A percentile compares a stretch with the other conserved stretches of the same genome.
phyloP scores from a whole-genome alignment of 2,797 vertebrate species.

The Melanotaenia parkinsoni region DNA sequence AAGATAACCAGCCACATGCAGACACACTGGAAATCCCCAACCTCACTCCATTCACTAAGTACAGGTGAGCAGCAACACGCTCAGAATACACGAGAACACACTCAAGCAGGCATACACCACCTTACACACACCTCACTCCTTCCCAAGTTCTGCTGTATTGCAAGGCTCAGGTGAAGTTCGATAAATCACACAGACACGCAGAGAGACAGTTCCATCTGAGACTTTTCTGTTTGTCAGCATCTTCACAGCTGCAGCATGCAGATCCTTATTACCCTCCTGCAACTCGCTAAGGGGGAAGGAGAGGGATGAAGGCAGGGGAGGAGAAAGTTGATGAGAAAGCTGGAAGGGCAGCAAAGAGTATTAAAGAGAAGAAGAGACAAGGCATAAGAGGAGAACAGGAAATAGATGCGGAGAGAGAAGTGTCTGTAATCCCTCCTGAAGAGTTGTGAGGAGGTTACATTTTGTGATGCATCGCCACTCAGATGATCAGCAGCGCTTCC shows the following conservation, averaged over 20 bases:
- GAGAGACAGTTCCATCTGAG: constrained; percentile 75
- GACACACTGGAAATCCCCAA: constrained; percentile 90
- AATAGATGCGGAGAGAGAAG: constrained; percentile 37
- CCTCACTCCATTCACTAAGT: constrained; percentile 93
- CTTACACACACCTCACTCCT: constrained; percentile 46
- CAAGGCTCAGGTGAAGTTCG: constrained; percentile 66
- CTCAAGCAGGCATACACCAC: constrained; percentile 5
- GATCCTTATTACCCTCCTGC: constrained; percentile 74
- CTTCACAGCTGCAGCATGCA: constrained; percentile 78
- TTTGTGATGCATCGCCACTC: constrained; percentile 57
- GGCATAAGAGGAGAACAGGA: constrained; percentile 42
- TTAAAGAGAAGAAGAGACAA: constrained; percentile 40
- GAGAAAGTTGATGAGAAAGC: constrained; percentile 61
- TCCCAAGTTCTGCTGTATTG: constrained; percentile 60
- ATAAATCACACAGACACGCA: constrained; percentile 73
- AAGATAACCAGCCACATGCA: constrained; percentile 90
- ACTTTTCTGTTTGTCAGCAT: constrained; percentile 80
- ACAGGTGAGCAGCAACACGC: constrained; percentile 86
- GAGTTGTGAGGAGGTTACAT: constrained; percentile 35
- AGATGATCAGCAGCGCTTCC: constrained; percentile 36
- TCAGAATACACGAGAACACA: background rate
- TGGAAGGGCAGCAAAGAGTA: constrained; percentile 42
- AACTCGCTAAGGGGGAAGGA: constrained; percentile 47
- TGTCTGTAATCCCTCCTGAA: constrained; percentile 58
- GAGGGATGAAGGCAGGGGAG: constrained; percentile 31